Base-by-base conservation (phyloP, 2,888 invertebrate genomes). In the Chouioia cunea region DNA sequence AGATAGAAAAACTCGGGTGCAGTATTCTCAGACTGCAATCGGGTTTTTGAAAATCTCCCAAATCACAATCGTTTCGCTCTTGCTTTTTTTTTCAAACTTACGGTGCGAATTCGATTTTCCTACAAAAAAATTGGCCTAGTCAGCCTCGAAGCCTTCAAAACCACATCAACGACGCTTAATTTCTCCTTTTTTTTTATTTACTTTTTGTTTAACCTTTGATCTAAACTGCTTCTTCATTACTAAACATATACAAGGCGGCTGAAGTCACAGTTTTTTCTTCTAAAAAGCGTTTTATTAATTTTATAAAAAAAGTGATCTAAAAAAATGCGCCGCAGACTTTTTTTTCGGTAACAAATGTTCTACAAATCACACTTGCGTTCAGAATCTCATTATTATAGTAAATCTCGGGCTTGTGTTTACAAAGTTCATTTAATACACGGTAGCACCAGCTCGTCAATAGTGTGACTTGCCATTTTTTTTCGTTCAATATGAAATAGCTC, bases 1-100 rank as follows among this genome's bases (percentile, higher is more conserved):
- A 73, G 68, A 71, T 74, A 74, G 64, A 71, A 65, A 73, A 66
- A 69, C 65, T 44, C 16, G 65, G 27, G 57, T 69, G 65, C 63
- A 73, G 46, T 54, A 62, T 60, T 44, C 48, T 64, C 44, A 65
- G 52, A 46, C 47, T 52, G 62, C 68, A 64, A 22, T 72, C 46
- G 56, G 53, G 46, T 69, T 69, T 52, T 47, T 18, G 2, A 60
- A 56, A 62, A 67, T 71, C 54, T 59, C 48, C 15, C 63, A 64
- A 71, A 71, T 68, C 57, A 59, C 59, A 23, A 43, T 65, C 48
- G 2, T 46, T 65, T 27, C 12, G 10, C 48, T 10, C 18, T 48
- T 2, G 15, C 16, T 6, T 48, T 47, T 15, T 18, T 18, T 48
- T 4, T 10, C 48, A 48, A 48, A 44, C 23, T 56, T 27, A 43